Percentiles rank a stretch among this genome's conserved stretches.
Conservation (phyloP, 1,140 invertebrate species). For the Papilio polyxenes region DNA sequence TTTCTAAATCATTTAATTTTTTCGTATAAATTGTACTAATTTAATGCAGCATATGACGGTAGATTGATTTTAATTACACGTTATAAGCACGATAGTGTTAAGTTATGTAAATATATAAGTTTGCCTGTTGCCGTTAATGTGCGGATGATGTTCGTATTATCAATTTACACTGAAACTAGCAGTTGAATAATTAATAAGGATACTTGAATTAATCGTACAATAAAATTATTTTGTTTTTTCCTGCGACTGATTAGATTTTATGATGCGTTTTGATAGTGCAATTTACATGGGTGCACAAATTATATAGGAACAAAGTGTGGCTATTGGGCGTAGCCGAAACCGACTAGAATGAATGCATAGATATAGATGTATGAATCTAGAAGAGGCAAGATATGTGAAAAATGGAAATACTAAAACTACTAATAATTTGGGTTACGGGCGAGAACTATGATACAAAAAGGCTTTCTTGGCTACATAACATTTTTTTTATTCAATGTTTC, state of each 20-base stretch:
- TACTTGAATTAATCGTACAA: not conserved
- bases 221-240: not conserved
- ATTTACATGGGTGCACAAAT: no score
- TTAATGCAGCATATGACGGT: not conserved
- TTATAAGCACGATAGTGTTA: not conserved
- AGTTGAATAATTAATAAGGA: not conserved
- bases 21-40: not conserved
- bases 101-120: not conserved
- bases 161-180: not conserved
- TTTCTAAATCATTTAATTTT: constrained; percentile 7
- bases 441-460: not conserved
- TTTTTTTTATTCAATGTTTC: not conserved
- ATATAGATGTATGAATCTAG: no score
- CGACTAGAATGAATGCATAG: no score
- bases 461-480: not conserved
- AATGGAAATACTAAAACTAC: no score
- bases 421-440: no score
- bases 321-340: no score
- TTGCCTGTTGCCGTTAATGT: not conserved
- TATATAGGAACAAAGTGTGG: no score
- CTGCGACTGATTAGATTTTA: not conserved
- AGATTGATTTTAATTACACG: not conserved
- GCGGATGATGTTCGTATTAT: not conserved
- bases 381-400: no score
- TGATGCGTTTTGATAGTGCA: not conserved